Evolutionary conservation across 2,888 invertebrate species (phyloP).

Genomic region (Dryobotodes eremita): DNA sequence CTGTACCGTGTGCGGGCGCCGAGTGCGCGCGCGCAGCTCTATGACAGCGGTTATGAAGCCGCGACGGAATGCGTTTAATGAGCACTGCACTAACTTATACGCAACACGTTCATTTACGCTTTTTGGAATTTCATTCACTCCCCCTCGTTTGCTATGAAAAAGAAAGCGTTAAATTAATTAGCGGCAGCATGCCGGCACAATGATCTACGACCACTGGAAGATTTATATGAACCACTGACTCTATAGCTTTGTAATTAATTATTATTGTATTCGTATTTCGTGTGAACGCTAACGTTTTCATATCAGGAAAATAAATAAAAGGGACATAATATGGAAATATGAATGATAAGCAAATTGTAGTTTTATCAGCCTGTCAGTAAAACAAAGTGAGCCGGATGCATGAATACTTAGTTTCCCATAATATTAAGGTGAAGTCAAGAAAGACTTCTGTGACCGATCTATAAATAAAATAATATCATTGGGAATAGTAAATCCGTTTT

Average conservation of each 20-base stretch:
- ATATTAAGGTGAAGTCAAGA: constrained; percentile 1
- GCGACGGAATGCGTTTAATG: constrained; percentile 84
- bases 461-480: constrained; percentile 7
- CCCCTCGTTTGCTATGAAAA: constrained; percentile 82
- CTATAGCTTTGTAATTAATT: constrained; percentile 64
- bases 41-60: constrained; percentile 76
- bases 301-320: constrained; percentile 38
- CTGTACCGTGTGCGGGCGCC: constrained; percentile 60
- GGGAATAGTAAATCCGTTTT: not conserved
- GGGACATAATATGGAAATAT: constrained; percentile 33
- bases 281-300: constrained; percentile 36
- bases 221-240: constrained; percentile 72
- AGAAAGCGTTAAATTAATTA: constrained; percentile 88
- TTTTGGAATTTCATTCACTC: constrained; percentile 88
- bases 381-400: constrained; percentile 29
- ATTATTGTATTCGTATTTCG: constrained; percentile 60
- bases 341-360: constrained; percentile 28
- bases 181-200: constrained; percentile 80
- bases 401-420: constrained; percentile 30
- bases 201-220: constrained; percentile 80
- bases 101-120: constrained; percentile 84
- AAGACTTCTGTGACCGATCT: not conserved
- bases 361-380: constrained; percentile 31
- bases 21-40: constrained; percentile 63
- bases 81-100: constrained; percentile 85